Base-by-base conservation (phyloP, 2,797 vertebrate species). In the Craterocephalus amniculus region DNA sequence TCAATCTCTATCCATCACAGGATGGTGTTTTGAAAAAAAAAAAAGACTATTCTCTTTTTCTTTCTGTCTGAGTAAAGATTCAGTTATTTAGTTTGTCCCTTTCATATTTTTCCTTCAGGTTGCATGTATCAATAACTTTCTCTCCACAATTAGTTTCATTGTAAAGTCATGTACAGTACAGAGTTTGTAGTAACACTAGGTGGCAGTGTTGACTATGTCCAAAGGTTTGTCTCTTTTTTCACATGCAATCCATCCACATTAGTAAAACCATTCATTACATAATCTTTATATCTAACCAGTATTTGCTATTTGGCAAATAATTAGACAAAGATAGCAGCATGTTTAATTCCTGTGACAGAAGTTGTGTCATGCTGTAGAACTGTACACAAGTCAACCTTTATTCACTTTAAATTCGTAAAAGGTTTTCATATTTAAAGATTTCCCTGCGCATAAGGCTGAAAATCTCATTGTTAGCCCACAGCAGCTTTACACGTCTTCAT, bases 121-220 rank as follows among this genome's bases (percentile, higher is more conserved):
- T 12, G 24, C 16, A 26, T 58, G 13, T 64, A 31, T 10, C 34
- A 4, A n/a, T 52, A 51, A 51, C 11, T 11, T n/a, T 4, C 3
- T 36, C 11, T 36, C 11, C 20, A 45, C 2, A 11, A 12, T 26
- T 26, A 0, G 7, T 20, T 1, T 14, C 5, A 22, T 24, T 43
- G 12, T 20, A 51, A 12, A 56, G 5, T 52, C 1, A 4, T 72
- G 78, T 63, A 79, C 13, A 58, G 78, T 63, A 79, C 13, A 58
- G 34, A 66, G 29, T 26, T 24, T 5, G 55, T 14, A 49, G 0
- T 27, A 76, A 65, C 89, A 82, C 86, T 75, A 87, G 90, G 66
- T 78, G 85, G 89, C 84, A 67, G 24, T 76, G 63, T 87, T 81
- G 26, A 29, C 78, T 29, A 59, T 13, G 10, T 36, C 48, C 65